Conservation (phyloP, 2,113 vertebrate genomes). For the Penelope pileata region DNA sequence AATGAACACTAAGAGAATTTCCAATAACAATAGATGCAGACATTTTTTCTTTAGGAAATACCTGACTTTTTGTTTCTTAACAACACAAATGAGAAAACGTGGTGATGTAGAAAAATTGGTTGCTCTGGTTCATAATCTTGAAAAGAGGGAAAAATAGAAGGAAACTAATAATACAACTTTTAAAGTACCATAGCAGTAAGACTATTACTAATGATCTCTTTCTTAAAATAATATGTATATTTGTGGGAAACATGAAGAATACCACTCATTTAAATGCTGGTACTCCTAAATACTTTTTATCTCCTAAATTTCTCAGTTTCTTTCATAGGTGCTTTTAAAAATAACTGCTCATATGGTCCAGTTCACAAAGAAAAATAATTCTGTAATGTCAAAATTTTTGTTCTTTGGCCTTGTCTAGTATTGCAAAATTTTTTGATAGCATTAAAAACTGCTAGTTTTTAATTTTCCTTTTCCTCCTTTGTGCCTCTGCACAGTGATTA, state of each 20-base stretch:
- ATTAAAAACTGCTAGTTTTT: background rate
- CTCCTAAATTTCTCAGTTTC: background rate
- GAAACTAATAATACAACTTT: background rate
- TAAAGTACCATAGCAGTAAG: background rate
- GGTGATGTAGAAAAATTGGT: background rate
- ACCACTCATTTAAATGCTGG: background rate
- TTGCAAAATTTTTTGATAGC: background rate
- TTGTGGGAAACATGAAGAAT: background rate
- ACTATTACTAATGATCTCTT: background rate
- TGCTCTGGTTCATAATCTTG: background rate
- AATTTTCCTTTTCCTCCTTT: background rate
- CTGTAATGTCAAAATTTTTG: background rate
- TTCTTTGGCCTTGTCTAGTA: background rate
- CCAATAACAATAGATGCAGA: background rate
- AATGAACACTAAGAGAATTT: background rate
- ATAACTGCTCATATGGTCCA: background rate
- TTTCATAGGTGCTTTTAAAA: background rate
- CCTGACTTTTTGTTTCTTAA: background rate
- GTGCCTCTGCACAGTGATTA: background rate
- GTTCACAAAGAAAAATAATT: background rate
- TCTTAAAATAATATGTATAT: background rate
- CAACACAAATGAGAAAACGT: accelerated
- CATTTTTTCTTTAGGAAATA: background rate
- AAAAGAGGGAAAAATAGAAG: background rate
- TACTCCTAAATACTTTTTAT: background rate